phyloP scores from a whole-genome alignment of 2,888 invertebrate genomes.

The Yponomeuta cagnagella region DNA sequence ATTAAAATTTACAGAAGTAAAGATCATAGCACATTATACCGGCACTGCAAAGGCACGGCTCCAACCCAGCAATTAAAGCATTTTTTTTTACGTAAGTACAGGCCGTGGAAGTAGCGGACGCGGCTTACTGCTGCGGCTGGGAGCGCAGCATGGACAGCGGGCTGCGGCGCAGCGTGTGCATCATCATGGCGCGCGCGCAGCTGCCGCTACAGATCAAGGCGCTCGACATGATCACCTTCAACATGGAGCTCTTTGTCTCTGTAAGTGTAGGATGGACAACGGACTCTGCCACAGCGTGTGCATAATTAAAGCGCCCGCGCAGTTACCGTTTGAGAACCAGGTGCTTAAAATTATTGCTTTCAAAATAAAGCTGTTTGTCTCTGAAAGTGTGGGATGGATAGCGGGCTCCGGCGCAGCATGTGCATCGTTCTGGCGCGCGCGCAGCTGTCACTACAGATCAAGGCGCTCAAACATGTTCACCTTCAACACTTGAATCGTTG shows the following conservation, averaged over 20 bases:
- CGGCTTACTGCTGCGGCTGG: slow-evolving; percentile 26
- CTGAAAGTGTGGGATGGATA: slow-evolving; percentile 26
- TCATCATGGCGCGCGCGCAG: slow-evolving; percentile 27
- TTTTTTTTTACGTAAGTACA: slow-evolving; percentile 11
- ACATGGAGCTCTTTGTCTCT: slow-evolving; percentile 28
- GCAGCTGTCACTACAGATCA: slow-evolving; percentile 24
- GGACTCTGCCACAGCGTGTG: no score
- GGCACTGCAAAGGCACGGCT: no score
- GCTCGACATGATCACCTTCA: slow-evolving; percentile 26
- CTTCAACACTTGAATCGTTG: slow-evolving; percentile 28
- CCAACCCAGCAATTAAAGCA: no score
- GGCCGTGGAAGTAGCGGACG: slow-evolving; percentile 24
- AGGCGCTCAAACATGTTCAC: slow-evolving; percentile 25
- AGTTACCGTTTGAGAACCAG: no score
- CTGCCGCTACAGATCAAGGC: slow-evolving; percentile 24
- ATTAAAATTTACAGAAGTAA: no score
- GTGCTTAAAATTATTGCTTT: no score
- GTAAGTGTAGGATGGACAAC: slow-evolving; percentile 19
- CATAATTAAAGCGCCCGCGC: no score
- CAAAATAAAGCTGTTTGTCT: no score
- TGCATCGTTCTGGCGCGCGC: slow-evolving; percentile 25
- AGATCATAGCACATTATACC: no score
- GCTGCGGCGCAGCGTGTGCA: slow-evolving; percentile 22
- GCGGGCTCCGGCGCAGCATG: slow-evolving; percentile 22
- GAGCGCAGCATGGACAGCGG: slow-evolving; percentile 23